These are phyloP conservation scores for Lathamus discolor DNA, from an alignment of 2,113 vertebrate species.

Conservation along the genomic window DNA sequence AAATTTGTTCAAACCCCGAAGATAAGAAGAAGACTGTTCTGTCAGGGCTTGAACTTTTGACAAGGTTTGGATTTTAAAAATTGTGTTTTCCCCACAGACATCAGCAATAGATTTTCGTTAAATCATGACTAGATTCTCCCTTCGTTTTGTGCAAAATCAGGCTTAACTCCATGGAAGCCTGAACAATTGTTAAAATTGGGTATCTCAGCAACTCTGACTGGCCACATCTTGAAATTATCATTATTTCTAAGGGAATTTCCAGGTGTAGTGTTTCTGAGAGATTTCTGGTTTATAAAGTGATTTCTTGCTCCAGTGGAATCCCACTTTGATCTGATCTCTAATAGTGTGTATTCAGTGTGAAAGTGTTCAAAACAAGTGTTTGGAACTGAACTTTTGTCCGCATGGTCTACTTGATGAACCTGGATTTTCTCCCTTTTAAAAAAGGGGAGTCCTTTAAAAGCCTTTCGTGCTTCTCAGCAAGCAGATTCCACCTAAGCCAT, in stretches of 20 bases:
- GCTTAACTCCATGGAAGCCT: not conserved
- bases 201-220: not conserved
- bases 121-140: not conserved
- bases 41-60: not conserved
- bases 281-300: not conserved
- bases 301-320: not conserved
- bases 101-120: not conserved
- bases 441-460: not conserved
- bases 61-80: not conserved
- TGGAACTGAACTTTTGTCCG: not conserved
- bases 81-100: not conserved
- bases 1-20: not conserved
- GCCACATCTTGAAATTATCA: not conserved
- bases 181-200: not conserved
- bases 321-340: not conserved
- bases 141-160: not conserved
- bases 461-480: not conserved
- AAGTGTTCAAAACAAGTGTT: not conserved
- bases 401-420: not conserved
- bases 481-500: not conserved
- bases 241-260: not conserved
- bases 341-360: not conserved
- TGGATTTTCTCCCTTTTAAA: not conserved
- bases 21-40: not conserved
- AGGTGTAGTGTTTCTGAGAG: not conserved